Conservation (phyloP, 92 coral and sea anemone species). For the Ricordea florida region DNA sequence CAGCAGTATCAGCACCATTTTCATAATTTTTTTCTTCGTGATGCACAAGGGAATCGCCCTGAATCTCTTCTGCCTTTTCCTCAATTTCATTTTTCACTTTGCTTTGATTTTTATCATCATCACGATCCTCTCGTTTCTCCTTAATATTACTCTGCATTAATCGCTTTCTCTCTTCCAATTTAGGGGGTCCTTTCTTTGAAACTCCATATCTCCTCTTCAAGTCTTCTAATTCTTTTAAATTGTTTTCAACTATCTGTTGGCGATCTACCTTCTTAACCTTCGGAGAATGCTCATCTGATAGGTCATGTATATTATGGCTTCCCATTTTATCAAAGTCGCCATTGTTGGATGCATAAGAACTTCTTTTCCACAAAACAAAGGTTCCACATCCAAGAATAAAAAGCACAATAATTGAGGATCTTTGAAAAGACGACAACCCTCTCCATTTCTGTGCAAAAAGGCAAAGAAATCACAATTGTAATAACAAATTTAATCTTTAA, state of each 20-base stretch:
- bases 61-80: slow-evolving; percentile 46
- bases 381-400: slow-evolving; percentile 45
- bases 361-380: slow-evolving; percentile 51
- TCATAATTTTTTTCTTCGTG: slow-evolving; percentile 49
- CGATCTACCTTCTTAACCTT: slow-evolving; percentile 50
- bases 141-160: neutral
- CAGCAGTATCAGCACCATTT: slow-evolving; percentile 69
- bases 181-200: slow-evolving; percentile 73
- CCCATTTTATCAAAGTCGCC: slow-evolving; percentile 3
- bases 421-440: slow-evolving; percentile 90
- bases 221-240: slow-evolving; percentile 60
- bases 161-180: slow-evolving; percentile 37
- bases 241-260: slow-evolving; percentile 58
- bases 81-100: slow-evolving; percentile 1
- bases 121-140: neutral
- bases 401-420: slow-evolving; percentile 57
- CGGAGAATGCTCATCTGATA: slow-evolving; percentile 43
- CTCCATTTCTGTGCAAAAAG: slow-evolving; percentile 85
- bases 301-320: slow-evolving; percentile 66
- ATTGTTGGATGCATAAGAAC: slow-evolving; percentile 14
- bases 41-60: slow-evolving; percentile 53
- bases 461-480: neutral
- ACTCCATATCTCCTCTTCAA: slow-evolving; percentile 43
- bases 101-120: slow-evolving; percentile 10
- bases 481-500: neutral